These are phyloP conservation scores for Fulica atra DNA, from an alignment of 2,113 vertebrate genomes.

Conservation along the genomic window DNA sequence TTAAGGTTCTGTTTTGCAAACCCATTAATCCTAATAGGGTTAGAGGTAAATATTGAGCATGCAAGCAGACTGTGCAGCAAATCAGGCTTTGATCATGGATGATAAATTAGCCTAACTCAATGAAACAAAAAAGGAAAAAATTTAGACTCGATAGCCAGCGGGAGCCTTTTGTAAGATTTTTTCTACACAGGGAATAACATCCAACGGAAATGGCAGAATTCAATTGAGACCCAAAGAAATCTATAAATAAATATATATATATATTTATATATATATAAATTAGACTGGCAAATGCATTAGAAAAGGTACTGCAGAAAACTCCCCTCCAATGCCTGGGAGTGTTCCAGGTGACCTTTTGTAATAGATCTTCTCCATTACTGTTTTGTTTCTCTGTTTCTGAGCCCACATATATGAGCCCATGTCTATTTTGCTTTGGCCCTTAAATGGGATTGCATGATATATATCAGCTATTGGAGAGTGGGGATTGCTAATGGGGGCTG, in stretches of 20 bases:
- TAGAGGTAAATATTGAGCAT: background rate
- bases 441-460: conserved; percentile 16
- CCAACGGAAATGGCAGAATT: background rate
- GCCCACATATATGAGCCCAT: background rate
- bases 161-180: background rate
- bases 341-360: conserved; percentile 4
- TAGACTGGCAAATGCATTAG: background rate
- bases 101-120: background rate
- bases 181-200: background rate
- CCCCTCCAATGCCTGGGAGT: background rate
- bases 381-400: conserved; percentile 4
- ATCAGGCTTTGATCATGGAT: background rate
- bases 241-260: no score
- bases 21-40: background rate
- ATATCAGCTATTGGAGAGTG: background rate
- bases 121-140: background rate
- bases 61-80: background rate
- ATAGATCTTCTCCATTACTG: conserved; percentile 1
- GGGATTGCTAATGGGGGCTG: background rate
- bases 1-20: background rate
- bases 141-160: background rate
- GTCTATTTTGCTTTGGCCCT: conserved; percentile 13
- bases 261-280: background rate
- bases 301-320: background rate
- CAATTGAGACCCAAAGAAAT: background rate